Percentiles rank a stretch among this genome's conserved stretches.
Evolutionary conservation across 2,888 invertebrate species (phyloP).

Genomic region (Abrostola tripartita): DNA sequence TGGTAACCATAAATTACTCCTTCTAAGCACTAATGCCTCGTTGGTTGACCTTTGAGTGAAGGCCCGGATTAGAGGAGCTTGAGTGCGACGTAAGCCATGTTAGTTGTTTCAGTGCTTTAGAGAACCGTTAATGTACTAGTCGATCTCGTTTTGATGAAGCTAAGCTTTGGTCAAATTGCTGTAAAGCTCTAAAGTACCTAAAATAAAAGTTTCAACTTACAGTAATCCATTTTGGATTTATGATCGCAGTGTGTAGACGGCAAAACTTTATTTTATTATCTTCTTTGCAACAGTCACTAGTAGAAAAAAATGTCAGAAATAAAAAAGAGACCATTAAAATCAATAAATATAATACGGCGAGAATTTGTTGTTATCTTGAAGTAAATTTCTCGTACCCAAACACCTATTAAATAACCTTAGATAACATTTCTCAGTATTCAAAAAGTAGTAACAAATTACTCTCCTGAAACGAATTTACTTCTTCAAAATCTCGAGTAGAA

Average conservation of each 20-base stretch:
- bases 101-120: slow-evolving; percentile 1
- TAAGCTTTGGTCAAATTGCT: neutral
- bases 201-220: too few relatives aligned
- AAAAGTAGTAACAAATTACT: neutral
- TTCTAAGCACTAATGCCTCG: neutral
- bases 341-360: too few relatives aligned
- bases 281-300: too few relatives aligned
- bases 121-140: neutral
- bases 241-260: too few relatives aligned
- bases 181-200: too few relatives aligned
- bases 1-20: neutral
- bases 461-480: neutral
- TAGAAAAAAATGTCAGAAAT: too few relatives aligned
- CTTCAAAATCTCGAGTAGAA: slow-evolving; percentile 13
- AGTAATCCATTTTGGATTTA: too few relatives aligned
- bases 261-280: too few relatives aligned
- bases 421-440: neutral
- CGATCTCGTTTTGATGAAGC: neutral
- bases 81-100: neutral
- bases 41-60: neutral
- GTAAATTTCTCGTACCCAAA: neutral
- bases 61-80: neutral
- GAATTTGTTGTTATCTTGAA: neutral
- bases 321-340: too few relatives aligned
- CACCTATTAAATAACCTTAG: neutral